Conservation (phyloP, 2,888 invertebrate species). For the Andricus quercusramuli region DNA sequence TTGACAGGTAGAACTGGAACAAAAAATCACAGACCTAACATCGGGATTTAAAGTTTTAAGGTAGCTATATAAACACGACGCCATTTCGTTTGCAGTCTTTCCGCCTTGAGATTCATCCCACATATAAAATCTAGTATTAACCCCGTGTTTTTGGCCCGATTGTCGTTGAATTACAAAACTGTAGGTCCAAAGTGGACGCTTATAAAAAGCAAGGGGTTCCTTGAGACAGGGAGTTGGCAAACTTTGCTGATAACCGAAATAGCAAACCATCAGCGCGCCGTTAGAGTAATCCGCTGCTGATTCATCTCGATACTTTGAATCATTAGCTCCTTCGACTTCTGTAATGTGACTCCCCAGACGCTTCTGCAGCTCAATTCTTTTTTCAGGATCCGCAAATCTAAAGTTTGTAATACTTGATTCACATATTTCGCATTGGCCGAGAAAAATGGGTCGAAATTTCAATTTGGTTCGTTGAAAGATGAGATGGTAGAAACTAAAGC, state of each 20-base stretch:
- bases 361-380: background rate
- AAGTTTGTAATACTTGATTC: background rate
- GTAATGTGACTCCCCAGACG: background rate
- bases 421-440: background rate
- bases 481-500: background rate
- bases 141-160: background rate
- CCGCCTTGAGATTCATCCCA: slow-evolving; percentile 56
- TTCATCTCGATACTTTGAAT: background rate
- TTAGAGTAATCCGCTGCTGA: background rate
- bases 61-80: slow-evolving; percentile 51
- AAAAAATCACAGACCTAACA: slow-evolving; percentile 26
- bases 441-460: background rate
- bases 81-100: slow-evolving; percentile 58
- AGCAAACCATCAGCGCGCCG: background rate
- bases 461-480: background rate
- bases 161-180: slow-evolving; percentile 47
- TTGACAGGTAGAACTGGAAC: slow-evolving; percentile 31
- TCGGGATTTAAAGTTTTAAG: slow-evolving; percentile 5
- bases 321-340: slow-evolving; percentile 29
- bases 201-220: slow-evolving; percentile 42
- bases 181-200: slow-evolving; percentile 47
- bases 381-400: background rate
- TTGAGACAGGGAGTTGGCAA: slow-evolving; percentile 34
- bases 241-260: slow-evolving; percentile 45
- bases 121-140: slow-evolving; percentile 53